A percentile compares a stretch with the other conserved stretches of the same genome.
These are phyloP conservation scores for Gephyroberyx darwinii DNA, from an alignment of 2,797 vertebrate genomes.

Conservation along the genomic window DNA sequence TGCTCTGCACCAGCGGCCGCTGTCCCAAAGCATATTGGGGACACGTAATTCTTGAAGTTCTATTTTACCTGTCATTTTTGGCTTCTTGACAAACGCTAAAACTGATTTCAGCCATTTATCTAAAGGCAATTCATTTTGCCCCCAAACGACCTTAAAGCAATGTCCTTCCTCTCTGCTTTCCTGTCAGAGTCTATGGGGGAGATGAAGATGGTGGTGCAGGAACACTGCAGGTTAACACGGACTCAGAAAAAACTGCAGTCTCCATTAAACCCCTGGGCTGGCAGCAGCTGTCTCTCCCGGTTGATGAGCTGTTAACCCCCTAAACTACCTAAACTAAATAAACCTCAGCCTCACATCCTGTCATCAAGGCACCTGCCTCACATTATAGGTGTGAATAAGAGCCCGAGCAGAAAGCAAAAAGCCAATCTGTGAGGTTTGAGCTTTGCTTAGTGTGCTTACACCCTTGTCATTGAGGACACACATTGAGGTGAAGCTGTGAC, in stretches of 20 bases:
- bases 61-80: slow-evolving; percentile 47
- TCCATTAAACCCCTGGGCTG: slow-evolving; percentile 67
- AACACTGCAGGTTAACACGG: slow-evolving; percentile 67
- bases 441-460: slow-evolving; percentile 8
- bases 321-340: slow-evolving; percentile 29
- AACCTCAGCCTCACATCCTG: slow-evolving; percentile 31
- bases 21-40: slow-evolving; percentile 18
- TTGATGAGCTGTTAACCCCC: slow-evolving; percentile 65
- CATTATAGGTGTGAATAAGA: slow-evolving; percentile 7
- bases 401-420: slow-evolving; percentile 19
- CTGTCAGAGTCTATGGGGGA: slow-evolving; percentile 38
- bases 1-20: background rate
- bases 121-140: slow-evolving; percentile 52
- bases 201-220: slow-evolving; percentile 71
- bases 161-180: slow-evolving; percentile 53
- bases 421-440: background rate
- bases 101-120: slow-evolving; percentile 48
- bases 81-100: slow-evolving; percentile 42
- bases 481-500: slow-evolving; percentile 41
- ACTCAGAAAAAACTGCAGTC: slow-evolving; percentile 60
- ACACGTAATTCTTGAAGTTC: slow-evolving; percentile 29
- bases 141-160: slow-evolving; percentile 25
- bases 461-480: background rate
- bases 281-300: slow-evolving; percentile 66
- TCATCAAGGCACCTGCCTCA: slow-evolving; percentile 44